phyloP scores from a whole-genome alignment of 2,113 vertebrate species.

The Sander vitreus region DNA sequence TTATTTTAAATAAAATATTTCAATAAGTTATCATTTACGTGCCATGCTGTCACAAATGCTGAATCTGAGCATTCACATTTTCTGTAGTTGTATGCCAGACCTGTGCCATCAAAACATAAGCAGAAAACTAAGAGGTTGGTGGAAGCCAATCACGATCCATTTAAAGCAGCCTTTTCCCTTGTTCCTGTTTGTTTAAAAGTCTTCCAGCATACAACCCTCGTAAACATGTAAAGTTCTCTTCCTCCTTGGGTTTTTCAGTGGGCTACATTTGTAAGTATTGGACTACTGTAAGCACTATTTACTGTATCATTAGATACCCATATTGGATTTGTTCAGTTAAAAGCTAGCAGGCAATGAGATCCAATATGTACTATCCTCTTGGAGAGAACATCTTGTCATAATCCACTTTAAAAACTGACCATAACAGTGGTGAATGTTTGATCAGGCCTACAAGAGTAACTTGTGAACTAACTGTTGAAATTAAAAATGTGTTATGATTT shows the following conservation, averaged over 20 bases:
- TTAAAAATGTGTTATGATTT: constrained; percentile 1
- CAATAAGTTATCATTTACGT: not conserved
- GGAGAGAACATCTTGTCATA: constrained; percentile 44
- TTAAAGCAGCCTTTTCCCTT: not conserved
- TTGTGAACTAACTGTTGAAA: constrained; percentile 27
- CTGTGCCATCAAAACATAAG: not conserved
- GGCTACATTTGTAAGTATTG: constrained; percentile 18
- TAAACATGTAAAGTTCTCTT: constrained; percentile 13
- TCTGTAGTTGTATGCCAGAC: not conserved
- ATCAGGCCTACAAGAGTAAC: constrained; percentile 28
- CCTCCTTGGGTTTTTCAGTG: not conserved
- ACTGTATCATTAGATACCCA: constrained; percentile 24
- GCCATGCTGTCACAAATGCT: not conserved
- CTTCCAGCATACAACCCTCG: not conserved
- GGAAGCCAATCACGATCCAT: not conserved
- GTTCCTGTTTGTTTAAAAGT: constrained; percentile 5
- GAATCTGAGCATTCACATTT: not conserved
- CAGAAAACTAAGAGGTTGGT: not conserved
- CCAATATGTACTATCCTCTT: constrained; percentile 42
- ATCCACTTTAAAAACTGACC: constrained; percentile 47
- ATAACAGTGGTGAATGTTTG: constrained; percentile 40
- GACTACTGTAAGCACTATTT: constrained; percentile 22
- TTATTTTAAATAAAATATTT: not conserved
- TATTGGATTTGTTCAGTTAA: constrained; percentile 48
- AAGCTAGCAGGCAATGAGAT: constrained; percentile 46